Percentiles rank a stretch among this genome's conserved stretches.
Evolutionary conservation across 2,113 vertebrate species (phyloP).

Genomic region (Ophiodon elongatus): DNA sequence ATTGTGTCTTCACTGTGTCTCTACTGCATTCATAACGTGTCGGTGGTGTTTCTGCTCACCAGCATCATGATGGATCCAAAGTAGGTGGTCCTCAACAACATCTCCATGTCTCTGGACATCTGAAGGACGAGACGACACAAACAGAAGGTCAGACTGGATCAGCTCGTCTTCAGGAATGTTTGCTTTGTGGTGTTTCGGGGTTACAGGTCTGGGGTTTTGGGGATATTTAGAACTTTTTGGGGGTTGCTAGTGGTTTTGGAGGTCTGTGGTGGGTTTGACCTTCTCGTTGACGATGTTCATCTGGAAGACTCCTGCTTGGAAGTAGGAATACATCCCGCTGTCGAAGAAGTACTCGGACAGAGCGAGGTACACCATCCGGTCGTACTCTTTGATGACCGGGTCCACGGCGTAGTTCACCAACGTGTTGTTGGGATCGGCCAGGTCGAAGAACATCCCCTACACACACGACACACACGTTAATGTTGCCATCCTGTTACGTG

Average conservation of each 20-base stretch:
- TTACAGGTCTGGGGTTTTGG: not conserved
- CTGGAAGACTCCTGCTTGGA: conserved; percentile 86
- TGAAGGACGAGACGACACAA: conserved; percentile 54
- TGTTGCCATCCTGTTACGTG: accelerated
- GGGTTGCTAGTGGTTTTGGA: not conserved
- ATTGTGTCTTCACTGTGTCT: too few species aligned
- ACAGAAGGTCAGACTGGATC: not conserved
- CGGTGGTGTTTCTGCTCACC: conserved; percentile 72
- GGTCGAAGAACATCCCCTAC: conserved; percentile 93
- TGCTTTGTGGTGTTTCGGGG: not conserved
- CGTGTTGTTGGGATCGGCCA: conserved; percentile 76
- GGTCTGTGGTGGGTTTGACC: conserved; percentile 74
- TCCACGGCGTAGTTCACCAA: conserved; percentile 86
- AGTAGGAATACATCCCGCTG: conserved; percentile 92
- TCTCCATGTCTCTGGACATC: conserved; percentile 93
- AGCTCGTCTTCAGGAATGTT: not conserved
- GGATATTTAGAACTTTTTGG: accelerated
- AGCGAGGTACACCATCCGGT: conserved; percentile 94
- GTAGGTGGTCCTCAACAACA: conserved; percentile 93
- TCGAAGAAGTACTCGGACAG: conserved; percentile 97
- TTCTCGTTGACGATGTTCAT: conserved; percentile 87
- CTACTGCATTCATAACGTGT: too few species aligned
- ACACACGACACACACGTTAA: not conserved
- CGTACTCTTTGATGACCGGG: conserved; percentile 87
- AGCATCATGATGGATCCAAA: conserved; percentile 91